Evolutionary conservation across 2,888 invertebrate species (phyloP).

Genomic region (Himalopsyche japonica): DNA sequence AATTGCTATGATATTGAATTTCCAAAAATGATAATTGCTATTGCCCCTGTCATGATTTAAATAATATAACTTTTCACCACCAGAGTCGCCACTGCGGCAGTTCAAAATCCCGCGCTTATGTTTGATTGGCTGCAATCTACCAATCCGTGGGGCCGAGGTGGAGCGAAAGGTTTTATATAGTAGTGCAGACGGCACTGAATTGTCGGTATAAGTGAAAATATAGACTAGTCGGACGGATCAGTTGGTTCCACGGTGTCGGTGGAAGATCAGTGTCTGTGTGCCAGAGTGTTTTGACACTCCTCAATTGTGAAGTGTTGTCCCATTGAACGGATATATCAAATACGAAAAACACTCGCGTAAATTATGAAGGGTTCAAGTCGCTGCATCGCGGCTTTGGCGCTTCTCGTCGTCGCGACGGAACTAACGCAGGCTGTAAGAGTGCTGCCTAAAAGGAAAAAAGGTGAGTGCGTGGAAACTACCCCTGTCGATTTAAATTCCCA

Average conservation of each 20-base stretch:
- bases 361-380: conserved; percentile 45
- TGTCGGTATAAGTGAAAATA: conserved; percentile 66
- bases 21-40: not conserved
- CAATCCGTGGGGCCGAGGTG: conserved; percentile 58
- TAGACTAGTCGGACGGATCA: conserved; percentile 63
- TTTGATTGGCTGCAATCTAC: conserved; percentile 44
- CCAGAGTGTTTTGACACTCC: conserved; percentile 29
- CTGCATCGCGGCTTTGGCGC: conserved; percentile 57
- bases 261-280: conserved; percentile 29
- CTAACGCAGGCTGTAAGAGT: conserved; percentile 61
- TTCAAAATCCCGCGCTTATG: conserved; percentile 17
- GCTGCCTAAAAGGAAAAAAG: conserved; percentile 62
- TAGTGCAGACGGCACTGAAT: conserved; percentile 63
- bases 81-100: conserved; percentile 20
- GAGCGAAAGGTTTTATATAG: conserved; percentile 70
- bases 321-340: conserved; percentile 10
- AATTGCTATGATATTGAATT: not conserved
- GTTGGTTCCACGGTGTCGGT: conserved; percentile 44
- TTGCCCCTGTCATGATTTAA: not conserved
- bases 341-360: not conserved
- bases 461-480: conserved; percentile 47
- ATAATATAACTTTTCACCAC: conserved; percentile 9
- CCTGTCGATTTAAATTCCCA: not conserved
- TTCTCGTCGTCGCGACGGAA: conserved; percentile 57
- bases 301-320: conserved; percentile 50